These are phyloP conservation scores for Tilapia sparmanii DNA, from an alignment of 2,113 vertebrate species.

Conservation along the genomic window DNA sequence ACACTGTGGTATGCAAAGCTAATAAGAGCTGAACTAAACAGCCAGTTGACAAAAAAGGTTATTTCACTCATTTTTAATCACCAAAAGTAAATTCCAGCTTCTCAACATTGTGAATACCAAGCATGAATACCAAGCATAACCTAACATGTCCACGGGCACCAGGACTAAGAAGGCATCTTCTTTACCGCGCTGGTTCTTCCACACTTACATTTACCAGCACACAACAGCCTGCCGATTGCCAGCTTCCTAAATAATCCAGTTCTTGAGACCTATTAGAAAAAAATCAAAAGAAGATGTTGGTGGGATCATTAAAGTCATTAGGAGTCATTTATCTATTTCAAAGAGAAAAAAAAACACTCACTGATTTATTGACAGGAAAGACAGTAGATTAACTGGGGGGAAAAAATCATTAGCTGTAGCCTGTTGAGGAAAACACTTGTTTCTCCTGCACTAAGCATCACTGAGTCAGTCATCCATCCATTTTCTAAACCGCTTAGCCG, in stretches of 20 bases:
- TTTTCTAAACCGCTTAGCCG: constrained; percentile 17
- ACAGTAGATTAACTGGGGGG: not conserved
- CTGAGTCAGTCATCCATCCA: not conserved
- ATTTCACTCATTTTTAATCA: not conserved
- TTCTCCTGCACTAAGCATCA: not conserved
- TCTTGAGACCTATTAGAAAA: not conserved
- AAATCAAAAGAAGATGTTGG: not conserved
- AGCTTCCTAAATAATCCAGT: not conserved
- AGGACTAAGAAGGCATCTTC: not conserved
- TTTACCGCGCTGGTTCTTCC: not conserved
- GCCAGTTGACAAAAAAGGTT: not conserved
- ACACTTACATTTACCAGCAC: not conserved
- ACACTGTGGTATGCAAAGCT: not conserved
- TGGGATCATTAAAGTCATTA: not conserved
- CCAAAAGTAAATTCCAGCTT: not conserved
- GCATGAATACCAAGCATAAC: too few relatives aligned
- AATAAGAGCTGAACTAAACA: not conserved
- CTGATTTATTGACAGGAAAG: not conserved
- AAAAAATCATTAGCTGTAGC: not conserved
- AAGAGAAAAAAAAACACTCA: not conserved
- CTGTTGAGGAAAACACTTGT: not conserved
- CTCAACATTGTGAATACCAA: not conserved
- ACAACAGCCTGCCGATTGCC: rapidly evolving
- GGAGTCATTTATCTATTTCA: not conserved
- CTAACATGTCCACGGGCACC: not conserved